A percentile compares a stretch with the other conserved stretches of the same genome.
phyloP scores from a whole-genome alignment of 2,113 vertebrate genomes.

The Azemiops feae region DNA sequence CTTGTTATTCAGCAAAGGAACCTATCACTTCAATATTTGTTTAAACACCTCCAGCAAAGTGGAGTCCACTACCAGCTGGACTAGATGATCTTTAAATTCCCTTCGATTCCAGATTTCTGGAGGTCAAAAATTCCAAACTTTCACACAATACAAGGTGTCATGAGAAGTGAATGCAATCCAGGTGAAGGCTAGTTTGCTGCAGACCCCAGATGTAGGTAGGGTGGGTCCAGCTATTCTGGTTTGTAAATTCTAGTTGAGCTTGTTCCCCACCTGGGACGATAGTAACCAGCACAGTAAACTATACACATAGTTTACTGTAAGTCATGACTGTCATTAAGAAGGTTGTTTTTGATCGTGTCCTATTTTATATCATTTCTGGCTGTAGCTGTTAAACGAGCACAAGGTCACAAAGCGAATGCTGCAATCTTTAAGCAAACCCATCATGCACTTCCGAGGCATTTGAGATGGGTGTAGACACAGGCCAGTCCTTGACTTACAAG shows the following conservation, averaged over 20 bases:
- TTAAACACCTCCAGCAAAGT: background rate
- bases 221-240: background rate
- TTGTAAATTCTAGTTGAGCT: background rate
- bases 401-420: no score
- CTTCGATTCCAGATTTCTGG: background rate
- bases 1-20: background rate
- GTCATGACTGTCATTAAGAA: background rate
- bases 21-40: background rate
- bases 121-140: background rate
- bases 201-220: background rate
- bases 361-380: background rate
- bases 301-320: background rate
- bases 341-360: fast-evolving
- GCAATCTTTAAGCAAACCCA: no score
- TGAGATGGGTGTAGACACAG: no score
- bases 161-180: background rate
- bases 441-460: no score
- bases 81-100: background rate
- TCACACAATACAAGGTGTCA: background rate
- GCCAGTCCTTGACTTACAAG: no score
- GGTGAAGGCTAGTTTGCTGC: background rate
- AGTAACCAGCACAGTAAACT: background rate
- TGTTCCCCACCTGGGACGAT: background rate
- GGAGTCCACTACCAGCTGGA: no score
- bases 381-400: background rate